Evolutionary conservation across 2,797 vertebrate species (phyloP).

Genomic region (Trematomus bernacchii): DNA sequence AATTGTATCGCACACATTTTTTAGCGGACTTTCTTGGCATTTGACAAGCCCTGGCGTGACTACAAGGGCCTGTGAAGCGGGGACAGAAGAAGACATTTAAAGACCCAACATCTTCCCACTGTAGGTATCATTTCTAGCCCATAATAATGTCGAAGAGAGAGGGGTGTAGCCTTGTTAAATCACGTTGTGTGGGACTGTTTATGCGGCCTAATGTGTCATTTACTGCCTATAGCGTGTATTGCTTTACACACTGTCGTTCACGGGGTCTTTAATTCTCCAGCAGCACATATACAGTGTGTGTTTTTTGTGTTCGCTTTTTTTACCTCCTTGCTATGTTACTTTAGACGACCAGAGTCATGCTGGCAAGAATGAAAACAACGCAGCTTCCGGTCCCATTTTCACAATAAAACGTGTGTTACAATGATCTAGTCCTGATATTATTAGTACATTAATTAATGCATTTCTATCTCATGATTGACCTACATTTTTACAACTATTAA

Average conservation of each 20-base stretch:
- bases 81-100: conserved; percentile 68
- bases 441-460: neutral
- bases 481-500: neutral
- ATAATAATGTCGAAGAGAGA: conserved; percentile 51
- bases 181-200: conserved; percentile 69
- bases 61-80: conserved; percentile 69
- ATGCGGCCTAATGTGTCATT: conserved; percentile 60
- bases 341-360: conserved; percentile 48
- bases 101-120: conserved; percentile 63
- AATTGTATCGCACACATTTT: conserved; percentile 77
- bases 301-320: conserved; percentile 33
- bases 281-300: neutral
- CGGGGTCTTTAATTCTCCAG: neutral
- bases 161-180: conserved; percentile 77
- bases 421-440: no score
- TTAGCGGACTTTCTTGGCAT: conserved; percentile 83
- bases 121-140: conserved; percentile 70
- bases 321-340: conserved; percentile 58
- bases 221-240: neutral
- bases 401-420: conserved; percentile 44
- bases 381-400: conserved; percentile 51
- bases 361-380: conserved; percentile 5
- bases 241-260: neutral
- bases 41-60: conserved; percentile 83
- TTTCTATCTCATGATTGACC: neutral